Conservation (phyloP, 2,113 vertebrate species). For the Ciconia boyciana region DNA sequence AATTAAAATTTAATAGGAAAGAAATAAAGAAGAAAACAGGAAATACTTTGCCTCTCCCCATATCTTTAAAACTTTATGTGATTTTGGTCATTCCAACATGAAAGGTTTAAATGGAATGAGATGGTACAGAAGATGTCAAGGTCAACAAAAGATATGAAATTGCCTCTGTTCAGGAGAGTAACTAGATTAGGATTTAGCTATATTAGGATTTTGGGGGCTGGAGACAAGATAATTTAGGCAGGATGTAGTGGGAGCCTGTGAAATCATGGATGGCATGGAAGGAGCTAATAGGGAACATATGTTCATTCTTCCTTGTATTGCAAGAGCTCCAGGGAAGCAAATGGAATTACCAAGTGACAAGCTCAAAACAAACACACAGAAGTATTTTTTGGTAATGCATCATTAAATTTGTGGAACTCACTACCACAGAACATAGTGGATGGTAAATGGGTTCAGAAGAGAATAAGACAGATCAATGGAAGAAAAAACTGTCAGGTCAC, state of each 20-base stretch:
- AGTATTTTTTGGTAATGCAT: background rate
- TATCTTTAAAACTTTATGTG: background rate
- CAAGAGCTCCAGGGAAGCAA: background rate
- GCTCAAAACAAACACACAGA: background rate
- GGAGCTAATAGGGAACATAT: background rate
- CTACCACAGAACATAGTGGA: background rate
- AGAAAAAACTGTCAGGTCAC: background rate
- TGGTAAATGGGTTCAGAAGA: background rate
- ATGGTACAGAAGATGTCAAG: background rate
- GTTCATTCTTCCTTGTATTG: background rate
- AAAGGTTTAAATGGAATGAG: background rate
- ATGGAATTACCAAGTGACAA: background rate
- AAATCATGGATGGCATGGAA: background rate
- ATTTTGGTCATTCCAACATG: background rate
- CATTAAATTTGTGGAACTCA: background rate
- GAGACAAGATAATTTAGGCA: background rate
- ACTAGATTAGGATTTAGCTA: background rate
- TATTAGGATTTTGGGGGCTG: background rate
- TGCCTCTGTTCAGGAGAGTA: background rate
- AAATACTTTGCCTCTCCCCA: background rate
- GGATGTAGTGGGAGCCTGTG: background rate
- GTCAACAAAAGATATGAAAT: background rate
- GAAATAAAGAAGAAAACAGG: background rate
- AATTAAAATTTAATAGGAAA: background rate
- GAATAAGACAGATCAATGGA: background rate